phyloP scores from a whole-genome alignment of 2,113 vertebrate species.

The Nicator chloris region DNA sequence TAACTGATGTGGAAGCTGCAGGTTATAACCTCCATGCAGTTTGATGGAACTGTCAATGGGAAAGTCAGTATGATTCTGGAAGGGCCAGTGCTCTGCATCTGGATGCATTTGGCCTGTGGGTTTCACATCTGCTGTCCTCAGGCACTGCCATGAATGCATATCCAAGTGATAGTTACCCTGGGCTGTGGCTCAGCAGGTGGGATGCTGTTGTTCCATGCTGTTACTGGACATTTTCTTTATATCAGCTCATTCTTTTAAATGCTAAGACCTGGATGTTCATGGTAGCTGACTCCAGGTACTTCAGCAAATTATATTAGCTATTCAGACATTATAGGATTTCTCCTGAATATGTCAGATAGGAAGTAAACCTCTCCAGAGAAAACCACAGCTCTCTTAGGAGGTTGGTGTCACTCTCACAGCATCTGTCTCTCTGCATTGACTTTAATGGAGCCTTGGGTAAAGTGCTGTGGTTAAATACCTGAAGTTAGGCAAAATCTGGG shows the following conservation, averaged over 20 bases:
- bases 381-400: not conserved
- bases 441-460: not conserved
- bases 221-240: not conserved
- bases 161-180: not conserved
- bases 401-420: not conserved
- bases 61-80: not conserved
- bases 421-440: not conserved
- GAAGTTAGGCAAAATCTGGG: not conserved
- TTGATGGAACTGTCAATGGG: not conserved
- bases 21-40: not conserved
- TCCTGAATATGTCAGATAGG: not conserved
- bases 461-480: not conserved
- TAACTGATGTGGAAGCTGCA: not conserved
- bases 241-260: not conserved
- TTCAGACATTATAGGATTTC: not conserved
- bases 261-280: not conserved
- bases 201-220: not conserved
- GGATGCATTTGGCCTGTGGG: not conserved
- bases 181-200: not conserved
- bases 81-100: not conserved
- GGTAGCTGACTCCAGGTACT: not conserved
- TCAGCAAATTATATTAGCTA: not conserved
- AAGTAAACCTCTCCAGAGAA: not conserved
- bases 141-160: not conserved
- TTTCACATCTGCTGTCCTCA: not conserved